These are phyloP conservation scores for Drosophila auraria DNA, from an alignment of 1,140 invertebrate species.

Conservation along the genomic window DNA sequence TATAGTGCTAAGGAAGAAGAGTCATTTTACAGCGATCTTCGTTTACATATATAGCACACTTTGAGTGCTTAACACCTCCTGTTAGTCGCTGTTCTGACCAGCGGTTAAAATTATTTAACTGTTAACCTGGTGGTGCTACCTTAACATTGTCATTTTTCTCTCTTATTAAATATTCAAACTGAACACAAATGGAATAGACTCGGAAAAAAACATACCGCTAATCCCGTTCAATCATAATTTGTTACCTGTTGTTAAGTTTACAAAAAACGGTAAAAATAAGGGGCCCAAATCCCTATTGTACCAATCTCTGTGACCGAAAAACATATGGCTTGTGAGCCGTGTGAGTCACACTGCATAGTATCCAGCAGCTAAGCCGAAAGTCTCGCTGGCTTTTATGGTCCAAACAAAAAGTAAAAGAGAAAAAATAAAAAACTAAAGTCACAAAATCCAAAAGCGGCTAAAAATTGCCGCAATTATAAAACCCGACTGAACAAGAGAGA, in stretches of 20 bases:
- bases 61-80: no score
- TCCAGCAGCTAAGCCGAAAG: constrained; percentile 41
- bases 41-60: no score
- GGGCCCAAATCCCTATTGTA: constrained; percentile 54
- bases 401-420: constrained; percentile 4
- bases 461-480: constrained; percentile 75
- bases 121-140: not conserved
- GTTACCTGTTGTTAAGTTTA: constrained; percentile 40
- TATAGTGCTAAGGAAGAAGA: no score
- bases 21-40: no score
- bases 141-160: no score
- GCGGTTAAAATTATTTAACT: no score
- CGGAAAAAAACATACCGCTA: not conserved
- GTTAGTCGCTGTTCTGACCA: no score
- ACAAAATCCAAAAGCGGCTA: constrained; percentile 54
- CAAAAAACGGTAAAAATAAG: constrained; percentile 6
- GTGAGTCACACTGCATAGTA: constrained; percentile 38
- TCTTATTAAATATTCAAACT: not conserved
- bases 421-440: constrained; percentile 39
- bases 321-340: constrained; percentile 41
- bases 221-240: constrained; percentile 30
- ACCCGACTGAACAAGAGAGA: constrained; percentile 28
- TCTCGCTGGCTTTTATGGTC: constrained; percentile 23
- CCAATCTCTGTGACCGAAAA: constrained; percentile 30
- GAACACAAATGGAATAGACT: not conserved